phyloP scores from a whole-genome alignment of 2,113 vertebrate genomes.

The Dicrurus megarhynchus region DNA sequence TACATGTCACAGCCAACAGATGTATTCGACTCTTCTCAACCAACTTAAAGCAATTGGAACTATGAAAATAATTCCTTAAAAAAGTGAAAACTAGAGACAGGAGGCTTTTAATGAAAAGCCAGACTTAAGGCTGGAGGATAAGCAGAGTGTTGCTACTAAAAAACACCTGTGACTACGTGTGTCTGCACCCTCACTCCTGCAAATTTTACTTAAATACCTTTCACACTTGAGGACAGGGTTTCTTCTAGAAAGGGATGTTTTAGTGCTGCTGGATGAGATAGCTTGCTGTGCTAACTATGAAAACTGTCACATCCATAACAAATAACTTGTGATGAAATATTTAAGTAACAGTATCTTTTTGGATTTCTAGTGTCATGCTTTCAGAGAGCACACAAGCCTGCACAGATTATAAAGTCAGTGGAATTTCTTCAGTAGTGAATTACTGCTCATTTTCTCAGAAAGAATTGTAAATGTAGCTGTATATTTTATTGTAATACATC shows the following conservation, averaged over 20 bases:
- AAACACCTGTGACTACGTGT: neutral
- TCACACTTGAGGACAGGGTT: neutral
- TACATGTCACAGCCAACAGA: neutral
- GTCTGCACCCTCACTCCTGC: neutral
- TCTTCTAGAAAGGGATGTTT: neutral
- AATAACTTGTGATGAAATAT: conserved; percentile 58
- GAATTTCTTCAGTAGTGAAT: conserved; percentile 9
- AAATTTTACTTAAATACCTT: neutral
- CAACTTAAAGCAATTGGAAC: neutral
- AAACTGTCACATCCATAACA: conserved; percentile 39
- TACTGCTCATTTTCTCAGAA: conserved; percentile 29
- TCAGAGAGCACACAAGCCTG: neutral
- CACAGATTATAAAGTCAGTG: neutral
- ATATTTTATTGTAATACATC: neutral
- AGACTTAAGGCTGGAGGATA: neutral
- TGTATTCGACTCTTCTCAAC: neutral
- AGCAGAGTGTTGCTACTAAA: neutral
- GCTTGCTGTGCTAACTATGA: neutral
- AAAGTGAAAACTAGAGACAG: neutral
- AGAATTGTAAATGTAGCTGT: neutral
- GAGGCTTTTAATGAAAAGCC: neutral
- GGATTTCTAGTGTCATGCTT: conserved; percentile 20
- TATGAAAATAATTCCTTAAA: neutral
- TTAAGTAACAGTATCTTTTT: conserved; percentile 41
- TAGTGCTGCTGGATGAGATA: neutral